Base-by-base conservation (phyloP, 2,113 vertebrate species). In the Elephantulus edwardii region DNA sequence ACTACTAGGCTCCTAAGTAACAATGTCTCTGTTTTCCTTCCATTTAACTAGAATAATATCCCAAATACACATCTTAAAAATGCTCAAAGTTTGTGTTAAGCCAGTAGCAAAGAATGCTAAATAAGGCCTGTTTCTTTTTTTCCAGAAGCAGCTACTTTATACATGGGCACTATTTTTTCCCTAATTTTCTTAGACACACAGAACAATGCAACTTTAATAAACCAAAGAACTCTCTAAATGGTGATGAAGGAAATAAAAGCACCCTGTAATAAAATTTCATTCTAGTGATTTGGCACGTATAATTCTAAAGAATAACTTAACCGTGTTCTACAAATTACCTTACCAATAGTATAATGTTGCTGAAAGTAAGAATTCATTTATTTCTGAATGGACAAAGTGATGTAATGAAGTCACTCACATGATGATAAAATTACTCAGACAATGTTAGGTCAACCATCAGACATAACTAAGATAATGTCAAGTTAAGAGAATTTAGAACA, bases 321-420 rank as follows among this genome's bases (percentile, higher is more conserved):
- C 48, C 68, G 68, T 72, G 83, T 91, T 48, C 11, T 40, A 40
- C 78, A 91, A 84, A 92, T 50, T 56, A 82, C 52, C 77, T 64
- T 86, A 70, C 52, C 33, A 50, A 9, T n/a, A 46, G 52, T 30
- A 80, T 12, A 64, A 42, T 42, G n/a, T 78, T 82, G 48, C 38
- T 88, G 62, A 86, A 92, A 88, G 87, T 38, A 80, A 93, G 68
- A 91, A 90, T 4, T 14, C 85, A 52, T 46, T 83, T 22, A 85
- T 76, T 52, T 87, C 46, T 40, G 22, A 86, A 74, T 54, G 40
- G 68, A 46, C 13, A 82, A 93, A 81, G 12, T 68, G 30, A 86
- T 9, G 28, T 17, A 75, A 11, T 80, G 76, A 92, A 20, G 28
- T 75, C 83, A 79, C 7, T 40, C n/a, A 70, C 8, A 42, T 38